Evolutionary conservation across 2,888 invertebrate genomes (phyloP).

Genomic region (Calliopum simillimum): DNA sequence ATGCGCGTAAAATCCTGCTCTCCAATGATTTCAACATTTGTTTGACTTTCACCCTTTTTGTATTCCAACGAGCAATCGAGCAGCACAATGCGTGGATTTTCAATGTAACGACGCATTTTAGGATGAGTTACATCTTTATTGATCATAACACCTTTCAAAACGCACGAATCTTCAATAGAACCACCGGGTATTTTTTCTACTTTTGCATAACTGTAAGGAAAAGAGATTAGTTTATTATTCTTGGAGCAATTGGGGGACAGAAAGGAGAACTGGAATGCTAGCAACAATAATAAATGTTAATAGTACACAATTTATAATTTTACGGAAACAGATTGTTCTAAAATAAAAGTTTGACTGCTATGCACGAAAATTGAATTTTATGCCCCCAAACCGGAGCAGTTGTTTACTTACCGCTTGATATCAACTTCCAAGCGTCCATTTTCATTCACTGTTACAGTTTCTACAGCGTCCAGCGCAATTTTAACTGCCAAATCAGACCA

Average conservation of each 20-base stretch:
- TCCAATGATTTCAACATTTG: conserved; percentile 94
- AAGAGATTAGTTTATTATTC: conserved; percentile 14
- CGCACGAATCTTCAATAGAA: conserved; percentile 91
- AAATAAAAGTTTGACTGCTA: not conserved
- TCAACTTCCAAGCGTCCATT: conserved; percentile 95
- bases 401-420: conserved; percentile 79
- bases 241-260: too few species aligned
- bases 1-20: conserved; percentile 97
- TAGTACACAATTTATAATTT: conserved; percentile 8
- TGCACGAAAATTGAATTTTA: not conserved
- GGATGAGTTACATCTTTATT: conserved; percentile 99
- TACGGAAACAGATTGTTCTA: too few species aligned
- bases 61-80: conserved; percentile 97
- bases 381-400: too few species aligned
- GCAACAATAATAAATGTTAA: conserved; percentile 25
- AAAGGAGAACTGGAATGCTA: too few species aligned
- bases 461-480: conserved; percentile 95
- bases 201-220: conserved; percentile 81
- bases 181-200: conserved; percentile 96
- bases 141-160: conserved; percentile 94
- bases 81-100: conserved; percentile 94
- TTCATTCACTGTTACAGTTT: conserved; percentile 88
- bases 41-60: conserved; percentile 99
- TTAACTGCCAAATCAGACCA: conserved; percentile 97
- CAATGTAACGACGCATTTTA: conserved; percentile 94